These are phyloP conservation scores for Regulus satrapa DNA, from an alignment of 2,113 vertebrate genomes.

Conservation along the genomic window DNA sequence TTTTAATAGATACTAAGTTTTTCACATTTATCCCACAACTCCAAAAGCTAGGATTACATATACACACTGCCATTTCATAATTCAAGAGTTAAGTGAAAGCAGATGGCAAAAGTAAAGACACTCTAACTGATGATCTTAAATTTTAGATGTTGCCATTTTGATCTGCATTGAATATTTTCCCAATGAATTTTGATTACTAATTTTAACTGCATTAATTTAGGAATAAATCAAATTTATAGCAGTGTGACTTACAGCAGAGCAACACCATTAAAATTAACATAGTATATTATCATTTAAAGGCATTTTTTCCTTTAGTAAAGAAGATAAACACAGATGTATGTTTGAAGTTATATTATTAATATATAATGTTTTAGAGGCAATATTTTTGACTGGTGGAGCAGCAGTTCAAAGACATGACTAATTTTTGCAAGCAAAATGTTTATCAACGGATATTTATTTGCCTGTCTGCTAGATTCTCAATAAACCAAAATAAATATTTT, in stretches of 20 bases:
- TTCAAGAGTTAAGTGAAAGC: neutral
- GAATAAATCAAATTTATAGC: neutral
- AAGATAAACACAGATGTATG: slow-evolving; percentile 1
- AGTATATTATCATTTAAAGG: neutral
- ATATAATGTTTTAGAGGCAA: neutral
- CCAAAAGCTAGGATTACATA: neutral
- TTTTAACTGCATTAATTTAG: slow-evolving; percentile 29
- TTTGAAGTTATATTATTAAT: neutral
- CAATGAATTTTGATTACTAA: slow-evolving; percentile 29
- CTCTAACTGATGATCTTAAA: neutral
- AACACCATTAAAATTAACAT: neutral
- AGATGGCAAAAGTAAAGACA: slow-evolving; percentile 10
- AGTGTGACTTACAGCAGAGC: neutral
- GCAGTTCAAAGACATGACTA: neutral
- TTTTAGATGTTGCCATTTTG: neutral
- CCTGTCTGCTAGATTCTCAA: neutral
- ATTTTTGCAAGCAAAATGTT: neutral
- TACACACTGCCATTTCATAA: neutral
- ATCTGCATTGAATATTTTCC: slow-evolving; percentile 13
- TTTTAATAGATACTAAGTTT: neutral
- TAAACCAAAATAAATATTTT: neutral
- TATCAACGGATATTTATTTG: neutral
- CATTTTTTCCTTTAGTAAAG: neutral
- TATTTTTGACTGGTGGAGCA: neutral
- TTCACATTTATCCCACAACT: neutral